Percentiles rank a stretch among this genome's conserved stretches.
phyloP scores from a whole-genome alignment of 2,888 invertebrate species.

The Andrena camellia region DNA sequence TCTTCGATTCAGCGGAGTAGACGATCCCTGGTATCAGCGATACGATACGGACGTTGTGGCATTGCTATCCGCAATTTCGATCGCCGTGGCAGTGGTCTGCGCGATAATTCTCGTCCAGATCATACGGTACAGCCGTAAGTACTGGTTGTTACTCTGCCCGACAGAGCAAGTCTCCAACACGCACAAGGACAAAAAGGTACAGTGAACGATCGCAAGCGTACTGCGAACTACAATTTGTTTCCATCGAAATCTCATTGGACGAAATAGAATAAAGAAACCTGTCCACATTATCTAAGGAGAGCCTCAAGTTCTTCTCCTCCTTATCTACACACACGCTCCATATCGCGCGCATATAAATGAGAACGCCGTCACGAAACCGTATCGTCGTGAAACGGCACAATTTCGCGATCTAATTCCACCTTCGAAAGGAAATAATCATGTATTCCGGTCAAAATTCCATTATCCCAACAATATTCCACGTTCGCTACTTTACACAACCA shows the following conservation, averaged over 20 bases:
- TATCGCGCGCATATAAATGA: not conserved
- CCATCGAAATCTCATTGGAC: not conserved
- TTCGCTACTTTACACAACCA: no score
- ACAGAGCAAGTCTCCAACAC: no score
- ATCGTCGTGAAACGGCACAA: not conserved
- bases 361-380: not conserved
- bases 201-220: not conserved
- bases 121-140: not conserved
- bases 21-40: constrained; percentile 68
- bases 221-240: not conserved
- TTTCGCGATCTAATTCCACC: not conserved
- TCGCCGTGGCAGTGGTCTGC: constrained; percentile 6
- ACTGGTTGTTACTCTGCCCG: not conserved
- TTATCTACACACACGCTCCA: not conserved
- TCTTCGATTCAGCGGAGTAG: constrained; percentile 51
- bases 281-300: not conserved
- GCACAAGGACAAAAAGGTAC: not conserved
- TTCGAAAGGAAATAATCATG: not conserved
- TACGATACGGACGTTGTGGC: constrained; percentile 69
- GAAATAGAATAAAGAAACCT: not conserved
- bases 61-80: constrained; percentile 45
- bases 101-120: not conserved
- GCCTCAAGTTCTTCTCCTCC: not conserved
- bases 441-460: no score
- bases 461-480: no score